Evolutionary conservation across 2,797 vertebrate species (phyloP), one percentile per base, ranked within the genome.

Genomic region (Pseudopleuronectes americanus): DNA sequence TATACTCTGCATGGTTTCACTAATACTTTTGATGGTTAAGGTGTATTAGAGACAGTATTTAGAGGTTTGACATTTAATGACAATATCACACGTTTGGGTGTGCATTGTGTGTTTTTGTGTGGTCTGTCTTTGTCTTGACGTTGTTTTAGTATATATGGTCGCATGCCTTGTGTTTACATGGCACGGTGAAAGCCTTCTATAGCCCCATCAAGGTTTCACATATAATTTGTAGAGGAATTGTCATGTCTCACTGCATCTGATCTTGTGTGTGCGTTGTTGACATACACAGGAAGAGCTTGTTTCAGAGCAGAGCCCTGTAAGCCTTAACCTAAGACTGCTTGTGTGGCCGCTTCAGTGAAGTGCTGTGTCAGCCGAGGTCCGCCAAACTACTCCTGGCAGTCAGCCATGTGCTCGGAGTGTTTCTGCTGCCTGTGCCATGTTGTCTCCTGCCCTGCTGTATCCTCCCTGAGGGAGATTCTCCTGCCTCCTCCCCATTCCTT

Each of bases 371-470:
- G 84, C 65, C 31, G 24, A 83, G 78, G 84, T 85, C 80, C 14
- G 56, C 80, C 68, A 85, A 84, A 80, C 80, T 82, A 43, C 77
- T 85, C 45, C 66, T 91, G 92, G 89, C 86, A 68, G 74, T 65
- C 8, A 3, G 64, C 86, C 87, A 90, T 62, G 41, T 53, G 79
- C 74, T 84, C 86, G n/a, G 53, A 88, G 77, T 57, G 80, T 82
- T 90, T 68, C 74, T 66, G 79, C 81, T 88, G 74, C 79, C 70
- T 88, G 74, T 89, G 76, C 87, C 86, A 69, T 91, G 90, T 86
- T 86, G 84, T 76, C 90, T 90, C 84, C 87, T 88, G 85, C 81
- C 72, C 77, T 64, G 79, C 74, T 53, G 58, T 82, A 85, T 87
- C 85, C 81, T 88, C 84, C 81, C 79, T 51, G 56, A 84, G 83